phyloP scores from a whole-genome alignment of 2,888 invertebrate genomes.

The Epistrophella euchroma region DNA sequence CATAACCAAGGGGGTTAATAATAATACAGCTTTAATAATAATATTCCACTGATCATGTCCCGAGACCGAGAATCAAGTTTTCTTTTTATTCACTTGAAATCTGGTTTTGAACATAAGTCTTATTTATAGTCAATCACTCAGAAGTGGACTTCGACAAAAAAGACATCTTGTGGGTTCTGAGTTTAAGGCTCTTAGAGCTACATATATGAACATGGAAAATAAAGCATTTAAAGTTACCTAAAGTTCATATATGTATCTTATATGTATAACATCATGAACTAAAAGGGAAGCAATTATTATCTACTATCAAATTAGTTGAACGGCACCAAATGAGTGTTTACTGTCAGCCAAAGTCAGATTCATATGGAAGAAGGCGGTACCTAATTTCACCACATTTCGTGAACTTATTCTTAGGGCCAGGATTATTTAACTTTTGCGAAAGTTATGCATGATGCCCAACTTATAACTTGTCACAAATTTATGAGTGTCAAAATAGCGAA shows the following conservation, averaged over 20 bases:
- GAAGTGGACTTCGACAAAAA: slow-evolving; percentile 73
- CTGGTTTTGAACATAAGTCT: slow-evolving; percentile 64
- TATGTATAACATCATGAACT: neutral
- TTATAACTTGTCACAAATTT: too few species aligned
- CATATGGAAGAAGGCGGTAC: too few species aligned
- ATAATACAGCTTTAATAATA: slow-evolving; percentile 65
- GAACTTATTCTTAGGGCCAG: too few species aligned
- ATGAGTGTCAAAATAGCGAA: too few species aligned
- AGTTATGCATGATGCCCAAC: too few species aligned
- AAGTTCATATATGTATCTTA: too few species aligned
- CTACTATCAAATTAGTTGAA: neutral
- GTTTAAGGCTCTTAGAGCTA: neutral
- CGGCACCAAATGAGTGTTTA: too few species aligned
- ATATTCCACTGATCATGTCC: slow-evolving; percentile 40
- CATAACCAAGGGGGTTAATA: slow-evolving; percentile 72
- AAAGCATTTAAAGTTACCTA: too few species aligned
- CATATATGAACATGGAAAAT: neutral
- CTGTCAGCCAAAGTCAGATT: too few species aligned
- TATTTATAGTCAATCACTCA: slow-evolving; percentile 78
- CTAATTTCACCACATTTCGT: too few species aligned
- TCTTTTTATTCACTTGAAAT: neutral
- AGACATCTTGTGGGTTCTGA: slow-evolving; percentile 8
- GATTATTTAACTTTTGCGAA: too few species aligned
- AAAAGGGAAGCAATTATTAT: neutral
- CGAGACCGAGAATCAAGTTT: slow-evolving; percentile 6